phyloP scores from a whole-genome alignment of 2,797 vertebrate species.

The Poecile montanus region DNA sequence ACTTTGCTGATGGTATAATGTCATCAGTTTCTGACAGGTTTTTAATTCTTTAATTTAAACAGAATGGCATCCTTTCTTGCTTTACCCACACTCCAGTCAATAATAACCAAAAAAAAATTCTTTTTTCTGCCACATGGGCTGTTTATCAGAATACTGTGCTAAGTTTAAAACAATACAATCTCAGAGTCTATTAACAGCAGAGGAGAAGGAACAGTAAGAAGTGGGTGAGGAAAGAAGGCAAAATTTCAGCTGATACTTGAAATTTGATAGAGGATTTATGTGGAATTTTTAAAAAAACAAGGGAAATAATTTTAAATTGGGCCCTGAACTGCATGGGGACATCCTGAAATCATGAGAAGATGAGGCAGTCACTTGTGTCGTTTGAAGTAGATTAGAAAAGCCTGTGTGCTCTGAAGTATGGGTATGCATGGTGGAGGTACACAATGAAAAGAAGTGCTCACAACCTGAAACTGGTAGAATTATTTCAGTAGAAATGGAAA shows the following conservation, averaged over 20 bases:
- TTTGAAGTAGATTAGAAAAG: not conserved
- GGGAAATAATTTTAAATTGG: not conserved
- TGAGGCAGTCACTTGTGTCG: not conserved
- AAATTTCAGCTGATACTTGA: not conserved
- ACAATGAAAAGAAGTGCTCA: not conserved
- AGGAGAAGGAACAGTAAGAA: not conserved
- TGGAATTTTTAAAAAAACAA: not conserved
- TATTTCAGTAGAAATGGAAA: not conserved
- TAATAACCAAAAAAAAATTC: not conserved
- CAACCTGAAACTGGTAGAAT: not conserved
- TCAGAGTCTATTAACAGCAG: not conserved
- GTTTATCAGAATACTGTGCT: not conserved
- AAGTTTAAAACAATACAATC: not conserved
- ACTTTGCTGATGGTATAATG: not conserved
- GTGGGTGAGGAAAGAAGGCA: not conserved
- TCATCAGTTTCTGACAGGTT: not conserved
- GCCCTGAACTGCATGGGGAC: not conserved
- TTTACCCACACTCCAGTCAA: not conserved
- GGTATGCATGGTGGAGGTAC: not conserved
- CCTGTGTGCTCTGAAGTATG: not conserved
- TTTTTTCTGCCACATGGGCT: not conserved
- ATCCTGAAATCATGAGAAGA: not conserved
- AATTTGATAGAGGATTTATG: not conserved
- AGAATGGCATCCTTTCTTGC: not conserved
- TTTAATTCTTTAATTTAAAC: not conserved